phyloP scores from a whole-genome alignment of 2,113 vertebrate species.

The Hippopotamus amphibius region DNA sequence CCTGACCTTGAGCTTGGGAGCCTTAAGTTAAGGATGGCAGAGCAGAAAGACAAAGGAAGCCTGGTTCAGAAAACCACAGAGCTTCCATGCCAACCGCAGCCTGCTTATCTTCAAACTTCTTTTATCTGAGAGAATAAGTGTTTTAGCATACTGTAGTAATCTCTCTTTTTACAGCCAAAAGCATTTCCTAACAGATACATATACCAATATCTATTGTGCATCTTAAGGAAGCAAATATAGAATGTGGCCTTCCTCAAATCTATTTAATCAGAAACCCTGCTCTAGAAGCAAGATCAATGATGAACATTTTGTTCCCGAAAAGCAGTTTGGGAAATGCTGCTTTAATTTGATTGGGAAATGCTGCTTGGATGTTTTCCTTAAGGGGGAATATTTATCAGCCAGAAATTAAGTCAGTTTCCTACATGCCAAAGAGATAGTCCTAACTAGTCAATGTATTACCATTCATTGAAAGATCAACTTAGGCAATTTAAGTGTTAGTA shows the following conservation, averaged over 20 bases:
- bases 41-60: background rate
- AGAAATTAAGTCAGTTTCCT: constrained; percentile 46
- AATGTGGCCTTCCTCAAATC: background rate
- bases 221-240: constrained; percentile 20
- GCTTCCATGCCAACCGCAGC: background rate
- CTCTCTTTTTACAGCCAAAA: constrained; percentile 25
- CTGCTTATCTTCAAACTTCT: background rate
- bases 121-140: constrained; percentile 3
- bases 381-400: background rate
- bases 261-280: background rate
- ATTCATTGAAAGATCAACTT: background rate
- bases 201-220: background rate
- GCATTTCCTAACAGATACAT: background rate
- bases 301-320: constrained; percentile 41
- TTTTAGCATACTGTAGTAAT: constrained; percentile 24
- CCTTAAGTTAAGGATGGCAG: background rate
- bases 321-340: constrained; percentile 47
- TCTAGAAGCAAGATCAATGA: constrained; percentile 27
- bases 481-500: background rate
- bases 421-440: background rate
- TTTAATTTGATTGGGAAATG: constrained; percentile 27
- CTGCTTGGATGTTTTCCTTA: background rate
- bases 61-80: background rate
- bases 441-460: background rate
- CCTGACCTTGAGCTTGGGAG: background rate